Percentiles rank a stretch among this genome's conserved stretches.
Conservation (phyloP, 1,140 invertebrate species). For the Sminthurinus signatus region DNA sequence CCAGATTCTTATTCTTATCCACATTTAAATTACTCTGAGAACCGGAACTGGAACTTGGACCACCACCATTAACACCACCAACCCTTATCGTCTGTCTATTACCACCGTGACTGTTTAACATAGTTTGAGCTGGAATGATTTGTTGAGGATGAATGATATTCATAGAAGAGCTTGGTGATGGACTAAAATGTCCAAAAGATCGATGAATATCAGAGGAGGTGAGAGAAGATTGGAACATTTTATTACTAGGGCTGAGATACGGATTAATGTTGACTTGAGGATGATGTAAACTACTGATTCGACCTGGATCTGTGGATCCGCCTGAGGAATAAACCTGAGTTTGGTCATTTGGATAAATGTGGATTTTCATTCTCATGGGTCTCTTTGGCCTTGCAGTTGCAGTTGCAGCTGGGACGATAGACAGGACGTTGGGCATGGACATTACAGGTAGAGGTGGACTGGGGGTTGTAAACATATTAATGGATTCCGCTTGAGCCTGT, state of each 20-base stretch:
- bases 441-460: neutral
- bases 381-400: slow-evolving; percentile 5
- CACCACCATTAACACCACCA: neutral
- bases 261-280: neutral
- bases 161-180: neutral
- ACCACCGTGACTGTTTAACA: neutral
- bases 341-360: slow-evolving; percentile 41
- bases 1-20: slow-evolving; percentile 34
- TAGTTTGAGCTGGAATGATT: neutral
- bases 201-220: neutral
- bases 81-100: neutral
- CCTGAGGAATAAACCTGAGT: neutral
- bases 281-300: neutral
- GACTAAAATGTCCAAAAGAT: neutral
- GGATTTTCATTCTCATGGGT: slow-evolving; percentile 42
- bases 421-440: too few relatives aligned
- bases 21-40: neutral
- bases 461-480: neutral
- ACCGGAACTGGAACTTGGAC: neutral
- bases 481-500: slow-evolving; percentile 27
- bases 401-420: neutral
- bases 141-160: neutral
- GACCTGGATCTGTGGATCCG: neutral
- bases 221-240: neutral
- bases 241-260: neutral